Conservation (phyloP, 2,888 invertebrate species). For the Selenia dentaria region DNA sequence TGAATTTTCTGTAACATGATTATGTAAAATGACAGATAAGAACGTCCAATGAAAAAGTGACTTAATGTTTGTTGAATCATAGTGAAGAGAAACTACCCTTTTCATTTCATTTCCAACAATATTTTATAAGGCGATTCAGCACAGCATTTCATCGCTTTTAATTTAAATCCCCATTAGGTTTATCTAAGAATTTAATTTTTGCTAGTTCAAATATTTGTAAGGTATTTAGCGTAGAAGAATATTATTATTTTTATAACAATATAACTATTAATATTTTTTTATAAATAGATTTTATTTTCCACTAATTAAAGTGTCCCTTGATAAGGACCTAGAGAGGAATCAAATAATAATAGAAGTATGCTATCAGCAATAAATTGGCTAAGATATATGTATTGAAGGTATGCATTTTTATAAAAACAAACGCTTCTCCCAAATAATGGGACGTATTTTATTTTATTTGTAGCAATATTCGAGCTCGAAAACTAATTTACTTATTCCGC, state of each 20-base stretch:
- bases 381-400: slow-evolving; percentile 44
- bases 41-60: too few species aligned
- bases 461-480: slow-evolving; percentile 55
- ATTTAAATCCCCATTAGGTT: slow-evolving; percentile 51
- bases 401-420: slow-evolving; percentile 61
- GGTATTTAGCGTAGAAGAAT: slow-evolving; percentile 82
- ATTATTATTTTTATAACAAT: slow-evolving; percentile 76
- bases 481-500: slow-evolving; percentile 50
- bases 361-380: slow-evolving; percentile 66
- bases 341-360: slow-evolving; percentile 65
- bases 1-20: too few species aligned
- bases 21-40: too few species aligned
- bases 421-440: slow-evolving; percentile 41
- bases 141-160: slow-evolving; percentile 56
- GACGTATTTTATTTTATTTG: slow-evolving; percentile 36
- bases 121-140: slow-evolving; percentile 63
- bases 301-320: slow-evolving; percentile 67
- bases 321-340: slow-evolving; percentile 68
- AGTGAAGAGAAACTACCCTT: neutral
- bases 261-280: slow-evolving; percentile 59
- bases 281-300: slow-evolving; percentile 65
- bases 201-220: slow-evolving; percentile 71
- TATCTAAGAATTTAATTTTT: slow-evolving; percentile 68
- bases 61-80: too few species aligned
- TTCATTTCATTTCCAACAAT: slow-evolving; percentile 57